Base-by-base conservation (phyloP, 2,113 vertebrate genomes). In the Phalacrocorax pelagicus region DNA sequence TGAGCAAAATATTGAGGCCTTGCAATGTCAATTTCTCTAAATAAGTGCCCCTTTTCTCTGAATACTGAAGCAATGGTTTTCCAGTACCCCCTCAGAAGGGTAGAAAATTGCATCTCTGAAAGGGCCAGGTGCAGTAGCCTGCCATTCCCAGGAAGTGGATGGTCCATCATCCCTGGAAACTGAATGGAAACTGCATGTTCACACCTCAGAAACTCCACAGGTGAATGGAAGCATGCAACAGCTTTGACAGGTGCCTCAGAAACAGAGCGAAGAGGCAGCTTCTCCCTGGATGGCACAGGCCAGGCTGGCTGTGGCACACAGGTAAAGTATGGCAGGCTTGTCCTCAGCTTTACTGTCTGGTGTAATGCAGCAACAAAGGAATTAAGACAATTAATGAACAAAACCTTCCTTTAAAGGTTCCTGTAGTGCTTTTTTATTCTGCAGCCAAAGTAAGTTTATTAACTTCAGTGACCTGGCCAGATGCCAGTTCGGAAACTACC, bases 231-330 rank as follows among this genome's bases (percentile, higher is more conserved):
- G 24, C 12, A 5, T 34, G 55, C 26, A 27, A 15, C 10, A 71
- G 52, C 42, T 72, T 47, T 55, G 23, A 36, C 0, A 0, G 51
- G 21, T 1, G 1, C 27, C 47, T 79, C 38, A 63, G 65, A 27
- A 54, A 49, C 0, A 0, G 36, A 51, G n/a, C 0, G 0, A 30
- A 82, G 19, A 10, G 4, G 40, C 0, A 6, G 51, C 21, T 85
- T 30, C 29, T 79, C 16, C 16, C 30, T 38, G 38, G 47, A 34
- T 61, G 26, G 58, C 67, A 89, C 12, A 5, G 2, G 22, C 29
- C 62, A 29, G 70, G 16, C 52, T 82, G 47, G 27, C 38, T 0
- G 0, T 36, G 47, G 23, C 0, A 0, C 4, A 34, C 0, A 0
- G 27, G 47, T 22, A 69, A 55, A 61, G 44, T 2, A 7, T 44